Conservation (phyloP, 2,113 vertebrate species). For the Lepus timidus region DNA sequence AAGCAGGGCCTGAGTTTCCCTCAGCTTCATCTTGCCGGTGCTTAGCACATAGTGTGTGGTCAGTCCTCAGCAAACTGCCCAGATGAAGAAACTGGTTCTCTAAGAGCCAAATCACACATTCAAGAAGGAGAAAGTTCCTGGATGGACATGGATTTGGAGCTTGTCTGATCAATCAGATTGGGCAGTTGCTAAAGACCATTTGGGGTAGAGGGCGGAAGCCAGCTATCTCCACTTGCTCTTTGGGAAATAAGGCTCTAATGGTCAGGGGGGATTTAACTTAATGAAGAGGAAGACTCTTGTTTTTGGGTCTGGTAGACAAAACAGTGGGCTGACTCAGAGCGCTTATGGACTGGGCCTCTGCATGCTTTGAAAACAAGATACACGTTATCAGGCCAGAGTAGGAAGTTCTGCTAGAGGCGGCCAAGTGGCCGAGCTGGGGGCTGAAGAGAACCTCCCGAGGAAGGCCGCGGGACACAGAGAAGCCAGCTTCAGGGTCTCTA, state of each 20-base stretch:
- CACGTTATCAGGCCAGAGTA: neutral
- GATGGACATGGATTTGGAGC: slow-evolving; percentile 5
- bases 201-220: neutral
- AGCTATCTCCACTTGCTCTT: neutral
- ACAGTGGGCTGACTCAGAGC: neutral
- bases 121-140: slow-evolving; percentile 1
- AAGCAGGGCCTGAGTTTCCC: neutral
- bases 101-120: neutral
- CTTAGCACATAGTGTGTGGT: neutral
- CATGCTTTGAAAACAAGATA: neutral
- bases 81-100: slow-evolving; percentile 26
- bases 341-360: neutral
- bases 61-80: neutral
- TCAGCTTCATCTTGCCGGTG: neutral
- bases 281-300: slow-evolving; percentile 9
- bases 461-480: neutral
- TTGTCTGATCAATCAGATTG: neutral
- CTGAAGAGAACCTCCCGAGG: slow-evolving; percentile 20
- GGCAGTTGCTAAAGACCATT: neutral
- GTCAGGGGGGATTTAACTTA: neutral
- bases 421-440: neutral
- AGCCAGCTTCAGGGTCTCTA: slow-evolving; percentile 23
- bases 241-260: slow-evolving; percentile 13
- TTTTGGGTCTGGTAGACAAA: slow-evolving; percentile 30
- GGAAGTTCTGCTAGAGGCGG: neutral